Conservation (phyloP, 2,888 invertebrate species). For the Enoplolaimus lenunculus region DNA sequence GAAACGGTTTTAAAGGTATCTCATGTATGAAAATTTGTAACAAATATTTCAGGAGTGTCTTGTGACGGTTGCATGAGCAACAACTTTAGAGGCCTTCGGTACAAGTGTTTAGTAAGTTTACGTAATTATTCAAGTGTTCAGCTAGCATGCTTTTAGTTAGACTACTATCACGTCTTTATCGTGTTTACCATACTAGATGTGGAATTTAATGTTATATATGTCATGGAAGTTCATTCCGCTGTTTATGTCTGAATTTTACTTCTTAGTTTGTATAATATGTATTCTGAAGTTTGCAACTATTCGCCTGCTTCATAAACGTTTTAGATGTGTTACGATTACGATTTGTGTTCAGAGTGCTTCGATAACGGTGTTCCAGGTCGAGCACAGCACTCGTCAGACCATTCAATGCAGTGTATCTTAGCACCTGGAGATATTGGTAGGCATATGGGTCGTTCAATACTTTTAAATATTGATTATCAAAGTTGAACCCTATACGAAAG, state of each 20-base stretch:
- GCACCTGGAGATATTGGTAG: slow-evolving; percentile 87
- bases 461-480: too few relatives aligned
- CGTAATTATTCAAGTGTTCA: not conserved
- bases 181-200: not conserved
- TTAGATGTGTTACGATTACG: slow-evolving; percentile 83
- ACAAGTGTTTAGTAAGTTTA: slow-evolving; percentile 68
- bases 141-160: too few relatives aligned
- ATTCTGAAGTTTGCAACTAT: too few relatives aligned
- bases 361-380: slow-evolving; percentile 51
- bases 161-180: not conserved
- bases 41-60: slow-evolving; percentile 68
- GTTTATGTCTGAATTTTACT: too few relatives aligned
- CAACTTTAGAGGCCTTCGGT: slow-evolving; percentile 89
- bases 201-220: too few relatives aligned
- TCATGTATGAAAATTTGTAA: slow-evolving; percentile 13
- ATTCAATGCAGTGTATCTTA: slow-evolving; percentile 97
- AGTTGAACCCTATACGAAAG: too few relatives aligned
- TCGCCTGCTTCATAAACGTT: too few relatives aligned
- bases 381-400: slow-evolving; percentile 72
- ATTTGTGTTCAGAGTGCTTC: slow-evolving; percentile 88
- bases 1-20: too few relatives aligned
- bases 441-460: slow-evolving; percentile 24
- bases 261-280: too few relatives aligned
- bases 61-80: slow-evolving; percentile 97
- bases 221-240: too few relatives aligned